Conservation (phyloP, 2,113 vertebrate species). For the Apeltes quadracus region DNA sequence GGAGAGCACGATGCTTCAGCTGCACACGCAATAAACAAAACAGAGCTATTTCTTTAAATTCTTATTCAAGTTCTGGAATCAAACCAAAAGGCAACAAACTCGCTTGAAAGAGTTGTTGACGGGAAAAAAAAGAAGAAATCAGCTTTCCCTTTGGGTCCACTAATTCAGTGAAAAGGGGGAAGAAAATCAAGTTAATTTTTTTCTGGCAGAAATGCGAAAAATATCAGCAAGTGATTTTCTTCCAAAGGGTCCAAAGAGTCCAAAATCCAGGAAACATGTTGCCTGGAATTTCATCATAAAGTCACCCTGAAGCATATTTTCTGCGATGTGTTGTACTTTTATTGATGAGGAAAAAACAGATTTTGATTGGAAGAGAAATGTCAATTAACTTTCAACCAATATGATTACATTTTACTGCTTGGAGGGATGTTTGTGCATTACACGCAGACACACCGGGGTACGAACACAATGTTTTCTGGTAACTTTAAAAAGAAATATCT, state of each 20-base stretch:
- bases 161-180: conserved; percentile 10
- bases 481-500: neutral
- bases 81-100: conserved; percentile 16
- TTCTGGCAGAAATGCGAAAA: conserved; percentile 19
- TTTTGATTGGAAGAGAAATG: neutral
- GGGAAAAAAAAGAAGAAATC: neutral
- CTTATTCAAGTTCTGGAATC: neutral
- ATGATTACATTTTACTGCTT: neutral
- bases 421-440: neutral
- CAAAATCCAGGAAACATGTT: conserved; percentile 26
- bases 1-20: conserved; percentile 2
- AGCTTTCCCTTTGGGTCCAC: conserved; percentile 13
- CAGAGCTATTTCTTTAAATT: neutral
- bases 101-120: neutral
- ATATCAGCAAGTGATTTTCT: neutral
- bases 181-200: conserved; percentile 9
- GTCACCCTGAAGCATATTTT: conserved; percentile 17
- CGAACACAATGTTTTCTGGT: conserved; percentile 11
- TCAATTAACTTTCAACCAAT: neutral
- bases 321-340: conserved; percentile 7
- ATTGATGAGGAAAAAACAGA: neutral
- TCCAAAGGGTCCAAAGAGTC: conserved; percentile 1
- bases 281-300: conserved; percentile 43
- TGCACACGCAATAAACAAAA: conserved; percentile 10
- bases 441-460: neutral